These are phyloP conservation scores for Agrypnus murinus DNA, from an alignment of 2,888 invertebrate genomes.

Conservation along the genomic window DNA sequence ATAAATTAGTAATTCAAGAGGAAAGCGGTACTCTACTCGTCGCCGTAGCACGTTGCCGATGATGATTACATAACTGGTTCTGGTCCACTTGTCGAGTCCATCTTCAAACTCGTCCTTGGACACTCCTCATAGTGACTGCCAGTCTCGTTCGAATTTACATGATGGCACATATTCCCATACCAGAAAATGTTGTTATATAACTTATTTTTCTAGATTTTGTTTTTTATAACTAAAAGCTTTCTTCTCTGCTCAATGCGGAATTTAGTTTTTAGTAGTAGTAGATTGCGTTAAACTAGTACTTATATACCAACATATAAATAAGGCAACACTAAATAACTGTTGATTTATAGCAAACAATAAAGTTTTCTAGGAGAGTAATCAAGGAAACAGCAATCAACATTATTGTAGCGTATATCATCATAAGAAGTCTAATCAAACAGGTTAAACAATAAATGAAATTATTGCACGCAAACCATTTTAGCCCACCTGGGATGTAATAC, in stretches of 20 bases:
- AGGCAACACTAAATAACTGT: no score
- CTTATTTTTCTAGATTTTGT: constrained; percentile 34
- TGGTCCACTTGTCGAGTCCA: constrained; percentile 50
- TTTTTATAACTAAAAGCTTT: constrained; percentile 31
- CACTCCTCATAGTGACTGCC: constrained; percentile 43
- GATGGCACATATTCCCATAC: constrained; percentile 42
- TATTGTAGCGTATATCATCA: no score
- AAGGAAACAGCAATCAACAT: no score
- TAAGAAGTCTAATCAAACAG: no score
- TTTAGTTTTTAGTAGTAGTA: no score
- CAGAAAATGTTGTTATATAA: constrained; percentile 36
- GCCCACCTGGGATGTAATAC: no score
- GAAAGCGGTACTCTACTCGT: constrained; percentile 23
- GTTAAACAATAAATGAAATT: no score
- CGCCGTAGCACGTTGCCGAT: constrained; percentile 44
- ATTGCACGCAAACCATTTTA: no score
- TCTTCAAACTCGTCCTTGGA: constrained; percentile 49
- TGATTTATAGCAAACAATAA: no score
- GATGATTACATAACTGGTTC: constrained; percentile 46
- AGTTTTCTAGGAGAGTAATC: no score
- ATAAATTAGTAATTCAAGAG: constrained; percentile 36
- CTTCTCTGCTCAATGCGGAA: constrained; percentile 12
- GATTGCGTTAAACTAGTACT: no score
- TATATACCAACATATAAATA: no score
- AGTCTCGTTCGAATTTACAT: constrained; percentile 38